These are phyloP conservation scores for Drosophila ercepeae DNA, from an alignment of 1,140 invertebrate species.

Conservation along the genomic window DNA sequence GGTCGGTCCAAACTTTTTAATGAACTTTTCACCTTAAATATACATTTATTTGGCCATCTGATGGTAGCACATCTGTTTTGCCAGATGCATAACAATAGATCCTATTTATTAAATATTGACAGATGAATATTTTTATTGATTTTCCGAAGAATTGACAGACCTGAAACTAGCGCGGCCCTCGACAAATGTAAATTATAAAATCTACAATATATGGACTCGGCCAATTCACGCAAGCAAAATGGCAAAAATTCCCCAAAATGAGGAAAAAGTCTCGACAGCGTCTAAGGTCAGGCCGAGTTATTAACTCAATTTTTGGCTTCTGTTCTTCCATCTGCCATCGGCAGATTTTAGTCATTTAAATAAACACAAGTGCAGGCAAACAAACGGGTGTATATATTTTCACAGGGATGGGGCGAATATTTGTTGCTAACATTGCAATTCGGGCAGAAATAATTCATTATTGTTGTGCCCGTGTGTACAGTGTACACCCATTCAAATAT, in stretches of 20 bases:
- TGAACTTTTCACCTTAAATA: neutral
- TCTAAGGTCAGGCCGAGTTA: constrained; percentile 65
- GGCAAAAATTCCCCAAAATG: constrained; percentile 58
- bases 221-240: constrained; percentile 67
- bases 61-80: constrained; percentile 6
- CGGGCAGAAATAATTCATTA: constrained; percentile 38
- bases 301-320: constrained; percentile 73
- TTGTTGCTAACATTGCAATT: constrained; percentile 52
- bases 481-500: constrained; percentile 14
- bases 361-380: constrained; percentile 49
- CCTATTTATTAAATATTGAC: constrained; percentile 36
- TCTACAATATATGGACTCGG: constrained; percentile 44
- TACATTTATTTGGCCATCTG: neutral
- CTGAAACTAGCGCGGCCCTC: constrained; percentile 38
- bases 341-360: constrained; percentile 69
- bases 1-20: neutral
- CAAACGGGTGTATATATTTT: neutral
- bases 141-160: constrained; percentile 41
- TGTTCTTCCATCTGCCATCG: constrained; percentile 63
- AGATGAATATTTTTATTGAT: constrained; percentile 37
- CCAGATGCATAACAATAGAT: constrained; percentile 18
- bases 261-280: constrained; percentile 21
- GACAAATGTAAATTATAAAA: constrained; percentile 56
- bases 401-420: constrained; percentile 9
- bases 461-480: constrained; percentile 14